Percentiles rank a stretch among this genome's conserved stretches.
Conservation (phyloP, 92 coral and sea anemone species). For the Meandrina meandrites region DNA sequence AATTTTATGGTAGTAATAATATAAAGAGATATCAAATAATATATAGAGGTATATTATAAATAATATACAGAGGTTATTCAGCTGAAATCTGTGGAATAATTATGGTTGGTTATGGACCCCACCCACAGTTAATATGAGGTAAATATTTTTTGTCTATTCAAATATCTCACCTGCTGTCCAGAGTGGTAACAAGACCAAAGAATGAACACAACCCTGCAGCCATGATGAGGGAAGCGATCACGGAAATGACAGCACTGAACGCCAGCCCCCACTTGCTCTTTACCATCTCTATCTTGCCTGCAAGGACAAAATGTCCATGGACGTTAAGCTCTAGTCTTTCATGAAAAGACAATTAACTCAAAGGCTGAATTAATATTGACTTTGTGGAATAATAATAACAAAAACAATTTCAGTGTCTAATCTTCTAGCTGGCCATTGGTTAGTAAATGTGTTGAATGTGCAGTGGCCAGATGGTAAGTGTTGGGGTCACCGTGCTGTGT, state of each 20-base stretch:
- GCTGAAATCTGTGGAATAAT: background rate
- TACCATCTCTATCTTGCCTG: constrained; percentile 98
- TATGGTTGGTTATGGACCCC: background rate
- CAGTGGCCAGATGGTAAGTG: no score
- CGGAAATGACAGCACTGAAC: constrained; percentile 95
- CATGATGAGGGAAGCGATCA: constrained; percentile 93
- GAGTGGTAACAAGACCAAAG: constrained; percentile 95
- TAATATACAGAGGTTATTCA: background rate
- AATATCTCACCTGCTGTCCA: constrained; percentile 87
- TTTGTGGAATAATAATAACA: no score
- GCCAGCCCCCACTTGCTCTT: constrained; percentile 97
- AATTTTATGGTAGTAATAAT: no score
- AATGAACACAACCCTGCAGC: constrained; percentile 93
- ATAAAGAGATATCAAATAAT: no score
- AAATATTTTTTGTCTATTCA: background rate
- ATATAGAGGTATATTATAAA: no score
- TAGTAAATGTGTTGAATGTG: no score
- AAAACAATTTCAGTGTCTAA: no score
- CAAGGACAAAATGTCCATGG: background rate
- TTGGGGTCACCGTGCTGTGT: no score
- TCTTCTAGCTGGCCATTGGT: no score
- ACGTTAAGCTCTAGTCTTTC: no score
- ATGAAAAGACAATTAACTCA: no score
- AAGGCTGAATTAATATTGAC: no score
- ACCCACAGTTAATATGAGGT: background rate